A percentile compares a stretch with the other conserved stretches of the same genome.
Evolutionary conservation across 2,888 invertebrate genomes (phyloP).

Genomic region (Drosophila subquinaria): DNA sequence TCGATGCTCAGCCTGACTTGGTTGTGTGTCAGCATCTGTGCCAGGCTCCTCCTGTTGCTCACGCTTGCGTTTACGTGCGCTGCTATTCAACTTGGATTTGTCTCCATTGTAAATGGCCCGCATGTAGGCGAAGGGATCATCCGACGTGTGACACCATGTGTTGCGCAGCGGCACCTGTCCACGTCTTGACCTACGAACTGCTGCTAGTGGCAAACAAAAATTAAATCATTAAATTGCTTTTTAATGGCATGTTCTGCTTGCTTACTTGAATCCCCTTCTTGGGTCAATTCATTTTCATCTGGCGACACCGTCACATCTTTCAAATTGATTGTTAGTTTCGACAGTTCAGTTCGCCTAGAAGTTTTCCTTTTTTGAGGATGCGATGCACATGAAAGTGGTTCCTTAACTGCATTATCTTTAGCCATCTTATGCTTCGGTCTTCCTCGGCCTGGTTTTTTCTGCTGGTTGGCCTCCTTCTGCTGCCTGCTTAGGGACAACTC

Average conservation of each 20-base stretch:
- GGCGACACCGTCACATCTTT: not conserved
- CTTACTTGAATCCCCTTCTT: constrained; percentile 34
- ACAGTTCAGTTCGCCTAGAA: not conserved
- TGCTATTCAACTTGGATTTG: not conserved
- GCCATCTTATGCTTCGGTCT: not conserved
- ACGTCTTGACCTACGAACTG: constrained; percentile 71
- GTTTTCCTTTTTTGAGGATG: not conserved
- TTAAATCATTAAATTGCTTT: too few relatives aligned
- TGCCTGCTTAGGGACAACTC: not conserved
- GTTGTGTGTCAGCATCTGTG: too few relatives aligned
- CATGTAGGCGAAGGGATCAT: constrained; percentile 39
- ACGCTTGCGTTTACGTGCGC: constrained; percentile 10
- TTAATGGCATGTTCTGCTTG: not conserved
- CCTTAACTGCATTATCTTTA: constrained; percentile 46
- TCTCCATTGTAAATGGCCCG: not conserved
- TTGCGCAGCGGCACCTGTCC: constrained; percentile 59
- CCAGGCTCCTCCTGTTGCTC: not conserved
- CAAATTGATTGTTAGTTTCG: constrained; percentile 1
- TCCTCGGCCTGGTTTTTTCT: not conserved
- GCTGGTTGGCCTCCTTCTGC: not conserved
- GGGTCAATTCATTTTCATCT: not conserved
- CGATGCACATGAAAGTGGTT: constrained; percentile 20
- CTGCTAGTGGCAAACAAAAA: constrained; percentile 7
- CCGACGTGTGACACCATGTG: constrained; percentile 33
- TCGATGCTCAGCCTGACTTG: not conserved